phyloP scores from a whole-genome alignment of 1,140 invertebrate species.

The Amyelois transitella region DNA sequence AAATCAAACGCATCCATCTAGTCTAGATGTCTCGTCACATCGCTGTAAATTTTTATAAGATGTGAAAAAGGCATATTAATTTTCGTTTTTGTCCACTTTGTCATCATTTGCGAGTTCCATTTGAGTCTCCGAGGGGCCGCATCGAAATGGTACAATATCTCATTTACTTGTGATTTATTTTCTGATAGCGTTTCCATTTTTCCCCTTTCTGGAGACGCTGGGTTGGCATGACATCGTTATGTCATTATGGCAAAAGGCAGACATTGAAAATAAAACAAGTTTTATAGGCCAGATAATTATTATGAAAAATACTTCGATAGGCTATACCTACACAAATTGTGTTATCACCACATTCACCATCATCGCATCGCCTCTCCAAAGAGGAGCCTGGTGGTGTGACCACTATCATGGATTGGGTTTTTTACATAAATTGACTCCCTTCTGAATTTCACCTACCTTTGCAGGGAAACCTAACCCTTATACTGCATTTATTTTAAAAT shows the following conservation, averaged over 20 bases:
- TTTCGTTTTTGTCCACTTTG: slow-evolving; percentile 40
- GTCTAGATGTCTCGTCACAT: neutral
- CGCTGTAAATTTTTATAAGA: neutral
- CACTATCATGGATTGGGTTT: too few relatives aligned
- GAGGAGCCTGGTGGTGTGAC: too few relatives aligned
- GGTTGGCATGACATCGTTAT: neutral
- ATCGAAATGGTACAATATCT: slow-evolving; percentile 45
- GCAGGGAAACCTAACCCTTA: too few relatives aligned
- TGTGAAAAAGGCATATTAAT: slow-evolving; percentile 31
- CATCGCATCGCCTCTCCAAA: too few relatives aligned
- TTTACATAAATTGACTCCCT: too few relatives aligned
- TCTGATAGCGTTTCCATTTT: slow-evolving; percentile 41
- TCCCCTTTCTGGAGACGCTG: slow-evolving; percentile 5
- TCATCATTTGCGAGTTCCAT: slow-evolving; percentile 43
- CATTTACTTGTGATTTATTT: slow-evolving; percentile 59
- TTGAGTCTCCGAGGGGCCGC: slow-evolving; percentile 29
- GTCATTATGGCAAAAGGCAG: neutral
- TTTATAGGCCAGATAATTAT: neutral
- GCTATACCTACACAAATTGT: too few relatives aligned
- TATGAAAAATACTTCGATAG: too few relatives aligned
- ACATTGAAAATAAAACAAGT: neutral
- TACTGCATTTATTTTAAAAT: too few relatives aligned
- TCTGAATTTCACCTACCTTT: too few relatives aligned
- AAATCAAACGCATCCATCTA: neutral
- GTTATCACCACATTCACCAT: too few relatives aligned